Evolutionary conservation across 23 tunicate genomes (phyloP), one percentile per base, ranked within the genome.

Genomic region (Aplidium turbinatum): DNA sequence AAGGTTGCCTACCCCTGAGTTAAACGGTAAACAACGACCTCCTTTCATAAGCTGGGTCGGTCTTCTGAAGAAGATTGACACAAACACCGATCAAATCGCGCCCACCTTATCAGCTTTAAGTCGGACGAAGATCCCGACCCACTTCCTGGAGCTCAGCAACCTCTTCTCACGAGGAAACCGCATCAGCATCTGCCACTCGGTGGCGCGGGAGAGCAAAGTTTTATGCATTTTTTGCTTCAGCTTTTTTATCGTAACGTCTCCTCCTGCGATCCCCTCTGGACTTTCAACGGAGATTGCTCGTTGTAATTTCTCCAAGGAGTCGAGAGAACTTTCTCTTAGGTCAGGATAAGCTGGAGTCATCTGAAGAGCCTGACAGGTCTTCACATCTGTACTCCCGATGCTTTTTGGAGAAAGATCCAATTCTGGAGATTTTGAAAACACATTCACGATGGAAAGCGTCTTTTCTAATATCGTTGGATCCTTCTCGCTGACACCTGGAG

Each of bases 111-210:
- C 78, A 25, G 19, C 20, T 2, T 73, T 72, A 20, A 89, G 35
- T 5, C 74, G 53, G 54, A 91, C 82, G 54, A 66, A 81, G 0
- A 91, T 72, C 5, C 70, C 52, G n/a, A 91, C 97, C 97, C 97
- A 91, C 65, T 75, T 78, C 24, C 97, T 66, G 4, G 84, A 68
- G 65, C 91, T 91, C 91, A 91, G 79, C 47, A 75, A 56, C 11
- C 70, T 48, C 63, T 91, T 91, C 31, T 77, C 56, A 4, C 70
- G 73, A 0, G 97, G 97, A 66, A 91, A 84, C 27, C 97, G 74
- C 97, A 91, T 91, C 36, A 74, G 58, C 86, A 91, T 81, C 32
- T 65, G 58, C 97, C 97, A 91, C 35, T 50, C 63, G 2, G 71
- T 73, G 25, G 25, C 51, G 38, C 32, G 57, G 28, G 79, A 58